Conservation (phyloP, 2,113 vertebrate genomes). For the Hiodon alosoides region DNA sequence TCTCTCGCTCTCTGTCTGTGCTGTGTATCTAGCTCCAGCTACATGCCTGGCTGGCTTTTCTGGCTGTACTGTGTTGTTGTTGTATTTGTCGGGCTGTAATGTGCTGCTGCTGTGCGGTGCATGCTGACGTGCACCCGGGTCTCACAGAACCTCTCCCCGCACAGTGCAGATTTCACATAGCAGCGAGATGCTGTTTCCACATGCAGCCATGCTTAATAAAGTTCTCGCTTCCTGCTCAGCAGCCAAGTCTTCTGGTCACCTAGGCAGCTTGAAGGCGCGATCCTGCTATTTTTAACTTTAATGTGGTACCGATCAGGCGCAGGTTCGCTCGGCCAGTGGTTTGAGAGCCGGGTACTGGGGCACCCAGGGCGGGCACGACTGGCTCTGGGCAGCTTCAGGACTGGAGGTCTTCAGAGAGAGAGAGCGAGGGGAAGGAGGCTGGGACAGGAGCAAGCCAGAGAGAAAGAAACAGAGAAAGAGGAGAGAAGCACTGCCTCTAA, state of each 20-base stretch:
- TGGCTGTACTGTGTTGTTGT: too few relatives aligned
- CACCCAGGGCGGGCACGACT: constrained; percentile 39
- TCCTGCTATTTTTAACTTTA: constrained; percentile 76
- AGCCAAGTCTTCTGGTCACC: constrained; percentile 61
- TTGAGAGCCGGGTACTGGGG: constrained; percentile 10
- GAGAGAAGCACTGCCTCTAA: constrained; percentile 53
- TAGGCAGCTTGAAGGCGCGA: constrained; percentile 76
- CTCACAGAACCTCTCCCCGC: constrained; percentile 35
- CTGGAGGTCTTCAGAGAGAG: constrained; percentile 60
- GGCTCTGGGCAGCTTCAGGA: constrained; percentile 53
- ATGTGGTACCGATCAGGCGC: constrained; percentile 49
- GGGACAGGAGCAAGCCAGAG: constrained; percentile 39
- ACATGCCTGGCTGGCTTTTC: not conserved
- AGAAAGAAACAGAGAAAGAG: constrained; percentile 56
- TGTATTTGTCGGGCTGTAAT: constrained; percentile 27
- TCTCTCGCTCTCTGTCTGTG: constrained; percentile 34
- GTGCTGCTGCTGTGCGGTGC: constrained; percentile 22
- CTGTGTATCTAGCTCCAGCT: not conserved
- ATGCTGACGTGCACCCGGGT: constrained; percentile 38
- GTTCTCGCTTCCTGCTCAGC: constrained; percentile 58
- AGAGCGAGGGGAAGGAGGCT: constrained; percentile 53
- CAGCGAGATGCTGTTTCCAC: constrained; percentile 40
- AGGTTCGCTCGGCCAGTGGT: constrained; percentile 28
- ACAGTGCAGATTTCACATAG: constrained; percentile 47
- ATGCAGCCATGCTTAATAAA: constrained; percentile 61